Conservation (phyloP, 2,113 vertebrate genomes). For the Acanthisitta chloris region DNA sequence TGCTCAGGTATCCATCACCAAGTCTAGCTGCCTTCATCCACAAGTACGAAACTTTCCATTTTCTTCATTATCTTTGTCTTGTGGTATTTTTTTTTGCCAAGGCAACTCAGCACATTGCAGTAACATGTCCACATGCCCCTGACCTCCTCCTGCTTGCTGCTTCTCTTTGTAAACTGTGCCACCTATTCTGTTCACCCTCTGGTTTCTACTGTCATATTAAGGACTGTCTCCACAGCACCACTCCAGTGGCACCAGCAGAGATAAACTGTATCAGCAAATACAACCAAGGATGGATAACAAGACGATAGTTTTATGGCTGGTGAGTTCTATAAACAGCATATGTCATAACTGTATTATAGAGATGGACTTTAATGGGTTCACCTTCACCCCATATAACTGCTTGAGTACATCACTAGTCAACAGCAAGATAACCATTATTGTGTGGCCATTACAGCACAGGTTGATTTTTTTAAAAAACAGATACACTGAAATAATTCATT, state of each 20-base stretch:
- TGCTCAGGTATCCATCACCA: neutral
- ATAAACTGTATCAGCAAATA: slow-evolving; percentile 51
- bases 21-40: neutral
- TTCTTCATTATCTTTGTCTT: neutral
- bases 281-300: slow-evolving; percentile 10
- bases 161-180: neutral
- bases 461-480: neutral
- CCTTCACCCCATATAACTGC: neutral
- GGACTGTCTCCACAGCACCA: slow-evolving; percentile 15
- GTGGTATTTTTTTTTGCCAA: neutral
- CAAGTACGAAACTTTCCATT: neutral
- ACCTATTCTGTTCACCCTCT: neutral
- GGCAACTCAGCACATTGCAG: neutral
- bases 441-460: neutral
- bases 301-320: slow-evolving; percentile 35
- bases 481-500: neutral
- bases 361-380: slow-evolving; percentile 22
- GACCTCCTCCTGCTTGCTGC: neutral
- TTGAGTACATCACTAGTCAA: slow-evolving; percentile 39
- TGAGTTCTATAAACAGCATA: slow-evolving; percentile 61
- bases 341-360: slow-evolving; percentile 28
- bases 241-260: slow-evolving; percentile 40
- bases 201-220: slow-evolving; percentile 15
- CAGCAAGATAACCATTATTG: slow-evolving; percentile 42
- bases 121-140: neutral